phyloP scores from a whole-genome alignment of 2,113 vertebrate genomes.

The Manacus vitellinus region DNA sequence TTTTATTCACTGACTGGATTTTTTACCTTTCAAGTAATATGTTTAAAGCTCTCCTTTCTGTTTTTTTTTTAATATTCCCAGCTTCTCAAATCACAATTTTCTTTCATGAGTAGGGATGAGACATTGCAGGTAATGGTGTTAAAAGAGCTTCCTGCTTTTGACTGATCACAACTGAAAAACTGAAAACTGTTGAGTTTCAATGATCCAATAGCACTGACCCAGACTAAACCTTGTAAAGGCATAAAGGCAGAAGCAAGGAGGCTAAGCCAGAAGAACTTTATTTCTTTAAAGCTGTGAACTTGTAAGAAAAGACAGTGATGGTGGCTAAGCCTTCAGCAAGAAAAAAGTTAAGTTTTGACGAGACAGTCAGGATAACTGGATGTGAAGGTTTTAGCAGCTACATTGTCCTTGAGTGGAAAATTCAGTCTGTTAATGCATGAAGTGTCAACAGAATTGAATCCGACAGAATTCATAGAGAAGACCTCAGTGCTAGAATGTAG shows the following conservation, averaged over 20 bases:
- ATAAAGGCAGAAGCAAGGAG: not conserved
- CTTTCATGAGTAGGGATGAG: not conserved
- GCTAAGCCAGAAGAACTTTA: not conserved
- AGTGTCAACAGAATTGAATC: not conserved
- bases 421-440: not conserved
- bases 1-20: not conserved
- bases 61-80: not conserved
- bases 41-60: not conserved
- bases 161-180: slow-evolving; percentile 1
- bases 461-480: not conserved
- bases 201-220: not conserved
- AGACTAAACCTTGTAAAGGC: not conserved
- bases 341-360: not conserved
- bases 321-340: not conserved
- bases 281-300: not conserved
- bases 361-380: not conserved
- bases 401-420: not conserved
- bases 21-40: not conserved
- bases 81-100: not conserved
- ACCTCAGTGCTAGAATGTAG: not conserved
- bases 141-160: slow-evolving; percentile 5
- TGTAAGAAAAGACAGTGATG: not conserved
- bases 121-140: not conserved
- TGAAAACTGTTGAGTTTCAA: not conserved
- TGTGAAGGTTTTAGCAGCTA: not conserved